Percentiles rank a stretch among this genome's conserved stretches.
phyloP scores from a whole-genome alignment of 92 coral and sea anemone species.

The Paramuricea clavata region DNA sequence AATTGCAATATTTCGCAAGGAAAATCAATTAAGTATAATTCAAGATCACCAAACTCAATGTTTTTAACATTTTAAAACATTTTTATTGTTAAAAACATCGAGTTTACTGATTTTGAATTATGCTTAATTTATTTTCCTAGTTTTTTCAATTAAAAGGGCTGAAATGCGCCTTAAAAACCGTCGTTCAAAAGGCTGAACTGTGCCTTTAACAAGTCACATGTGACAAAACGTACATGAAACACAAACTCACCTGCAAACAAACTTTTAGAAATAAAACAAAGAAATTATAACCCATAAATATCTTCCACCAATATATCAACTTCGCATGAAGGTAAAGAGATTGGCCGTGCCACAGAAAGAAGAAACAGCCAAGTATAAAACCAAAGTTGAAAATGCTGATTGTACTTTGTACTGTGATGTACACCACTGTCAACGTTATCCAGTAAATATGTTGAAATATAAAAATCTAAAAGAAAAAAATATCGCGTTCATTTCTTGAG shows the following conservation, averaged over 20 bases:
- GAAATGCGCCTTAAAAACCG: too few relatives aligned
- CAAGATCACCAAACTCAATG: too few relatives aligned
- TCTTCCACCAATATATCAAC: slow-evolving; percentile 87
- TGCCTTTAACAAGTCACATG: too few relatives aligned
- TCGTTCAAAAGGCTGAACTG: not conserved
- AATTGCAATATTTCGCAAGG: too few relatives aligned
- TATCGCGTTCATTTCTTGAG: too few relatives aligned
- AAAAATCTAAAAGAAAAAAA: slow-evolving; percentile 75
- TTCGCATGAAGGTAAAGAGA: slow-evolving; percentile 90
- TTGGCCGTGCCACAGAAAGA: slow-evolving; percentile 99
- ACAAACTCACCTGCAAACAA: slow-evolving; percentile 86
- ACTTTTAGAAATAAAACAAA: slow-evolving; percentile 91
- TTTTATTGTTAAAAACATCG: too few relatives aligned
- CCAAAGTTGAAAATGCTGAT: slow-evolving; percentile 98
- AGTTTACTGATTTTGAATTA: too few relatives aligned
- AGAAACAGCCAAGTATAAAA: slow-evolving; percentile 93
- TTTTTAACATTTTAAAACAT: too few relatives aligned
- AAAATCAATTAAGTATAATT: too few relatives aligned
- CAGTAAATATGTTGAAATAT: slow-evolving; percentile 97
- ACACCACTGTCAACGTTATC: slow-evolving; percentile 94
- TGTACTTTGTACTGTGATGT: slow-evolving; percentile 98
- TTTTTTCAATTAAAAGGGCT: too few relatives aligned
- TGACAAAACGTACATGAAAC: too few relatives aligned
- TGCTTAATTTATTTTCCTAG: too few relatives aligned
- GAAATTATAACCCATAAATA: slow-evolving; percentile 94